Base-by-base conservation (phyloP, 2,797 vertebrate genomes). In the Monodelphis domestica region DNA sequence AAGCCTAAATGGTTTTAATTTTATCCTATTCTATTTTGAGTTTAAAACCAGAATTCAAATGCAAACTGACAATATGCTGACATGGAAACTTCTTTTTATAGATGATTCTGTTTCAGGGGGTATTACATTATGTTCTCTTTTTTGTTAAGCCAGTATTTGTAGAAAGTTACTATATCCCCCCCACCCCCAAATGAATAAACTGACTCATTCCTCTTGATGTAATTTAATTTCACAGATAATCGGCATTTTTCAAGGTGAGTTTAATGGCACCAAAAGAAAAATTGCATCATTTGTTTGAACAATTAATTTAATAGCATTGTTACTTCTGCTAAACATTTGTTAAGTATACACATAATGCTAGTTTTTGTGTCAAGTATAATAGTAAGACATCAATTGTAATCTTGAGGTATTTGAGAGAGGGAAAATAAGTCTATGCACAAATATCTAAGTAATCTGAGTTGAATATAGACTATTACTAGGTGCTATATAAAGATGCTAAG, bases 1-100 rank as follows among this genome's bases (percentile, higher is more conserved):
- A 96, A 95, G 96, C 97, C 96, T 96, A 97, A 97, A 95, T 98
- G 96, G 96, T 0, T 0, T 97, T 97, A 95, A 95, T 95, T 97
- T 97, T 94, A 90, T 91, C 95, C 92, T 78, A 26, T 96, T 98
- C 7, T 45, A 97, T 98, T 98, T 97, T 97, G 91, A 97, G 95
- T 95, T 93, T 95, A 92, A 96, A 97, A 96, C 90, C 52, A 96
- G 95, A 97, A 97, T 97, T 97, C 93, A 97, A 93, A 96, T 96
- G 0, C 95, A 93, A 97, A 97, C 87, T 90, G 53, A 87, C 91
- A 92, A 97, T 95, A 87, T 96, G 95, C 97, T 97, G 94, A 98
- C 90, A 95, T 9, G 33, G 51, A 56, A 91, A 96, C 55, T 93
- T 96, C 96, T 97, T 97, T 98, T 88, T 95, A 97, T 94, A 90